These are phyloP conservation scores for Mycteria americana DNA, from an alignment of 2,797 vertebrate genomes.

Conservation along the genomic window DNA sequence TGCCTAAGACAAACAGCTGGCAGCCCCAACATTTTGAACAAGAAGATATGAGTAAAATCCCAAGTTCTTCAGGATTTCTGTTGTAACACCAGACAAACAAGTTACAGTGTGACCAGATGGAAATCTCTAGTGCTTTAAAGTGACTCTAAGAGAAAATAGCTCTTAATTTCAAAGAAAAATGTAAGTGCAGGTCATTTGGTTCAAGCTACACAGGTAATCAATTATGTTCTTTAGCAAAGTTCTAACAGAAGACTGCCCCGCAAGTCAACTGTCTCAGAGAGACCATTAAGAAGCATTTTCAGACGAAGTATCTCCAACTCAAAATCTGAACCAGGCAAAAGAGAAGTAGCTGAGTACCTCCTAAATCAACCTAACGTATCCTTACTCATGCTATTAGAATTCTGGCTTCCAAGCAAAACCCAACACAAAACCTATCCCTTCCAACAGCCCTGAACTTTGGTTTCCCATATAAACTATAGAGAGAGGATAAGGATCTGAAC, in stretches of 20 bases:
- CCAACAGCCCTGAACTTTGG: background rate
- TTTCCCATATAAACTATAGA: background rate
- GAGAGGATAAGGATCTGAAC: background rate
- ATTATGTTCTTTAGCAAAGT: background rate
- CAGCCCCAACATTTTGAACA: background rate
- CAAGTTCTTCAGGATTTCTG: background rate
- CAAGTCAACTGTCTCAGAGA: background rate
- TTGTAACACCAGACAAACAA: background rate
- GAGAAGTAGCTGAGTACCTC: background rate
- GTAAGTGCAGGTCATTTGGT: background rate
- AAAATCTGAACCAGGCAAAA: background rate
- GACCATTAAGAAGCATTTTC: background rate
- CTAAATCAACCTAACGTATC: background rate
- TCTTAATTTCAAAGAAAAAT: background rate
- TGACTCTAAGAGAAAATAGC: background rate
- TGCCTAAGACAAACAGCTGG: background rate
- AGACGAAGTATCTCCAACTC: background rate
- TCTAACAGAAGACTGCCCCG: background rate
- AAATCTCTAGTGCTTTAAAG: background rate
- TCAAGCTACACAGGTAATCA: background rate
- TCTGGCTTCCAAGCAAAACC: background rate
- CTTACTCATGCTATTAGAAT: background rate
- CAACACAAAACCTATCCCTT: background rate
- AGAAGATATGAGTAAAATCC: background rate
- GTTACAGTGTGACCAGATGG: background rate